Conservation (phyloP, 2,797 vertebrate genomes). For the Nothura maculosa region DNA sequence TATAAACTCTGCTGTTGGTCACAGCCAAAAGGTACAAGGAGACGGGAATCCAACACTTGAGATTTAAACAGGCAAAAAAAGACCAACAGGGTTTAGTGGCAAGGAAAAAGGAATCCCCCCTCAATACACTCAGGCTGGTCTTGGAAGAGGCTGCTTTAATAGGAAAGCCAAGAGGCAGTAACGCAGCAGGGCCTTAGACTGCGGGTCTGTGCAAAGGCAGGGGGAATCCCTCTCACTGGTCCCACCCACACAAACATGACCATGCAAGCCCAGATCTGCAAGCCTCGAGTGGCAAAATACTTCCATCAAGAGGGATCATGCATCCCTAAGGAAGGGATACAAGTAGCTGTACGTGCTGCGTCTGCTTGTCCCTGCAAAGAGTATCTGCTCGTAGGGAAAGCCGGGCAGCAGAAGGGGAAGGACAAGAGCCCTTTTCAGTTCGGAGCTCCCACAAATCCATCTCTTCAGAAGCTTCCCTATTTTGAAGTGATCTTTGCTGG, state of each 20-base stretch:
- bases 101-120: neutral
- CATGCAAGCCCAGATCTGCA: no score
- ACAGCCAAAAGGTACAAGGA: neutral
- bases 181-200: neutral
- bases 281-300: neutral
- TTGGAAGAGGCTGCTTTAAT: neutral
- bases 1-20: neutral
- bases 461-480: neutral
- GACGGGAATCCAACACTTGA: neutral
- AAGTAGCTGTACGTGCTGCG: neutral
- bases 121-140: neutral
- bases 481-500: neutral
- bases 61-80: neutral
- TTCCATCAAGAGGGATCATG: neutral
- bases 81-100: neutral
- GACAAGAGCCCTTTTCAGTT: neutral
- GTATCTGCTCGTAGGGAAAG: neutral
- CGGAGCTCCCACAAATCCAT: neutral
- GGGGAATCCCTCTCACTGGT: neutral
- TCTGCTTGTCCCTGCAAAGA: neutral
- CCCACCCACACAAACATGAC: neutral
- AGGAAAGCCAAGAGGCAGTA: rapidly evolving
- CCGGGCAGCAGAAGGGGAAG: neutral
- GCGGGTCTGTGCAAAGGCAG: neutral
- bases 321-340: neutral